Conservation (phyloP, 2,797 vertebrate species). For the Leucoraja ocellata region DNA sequence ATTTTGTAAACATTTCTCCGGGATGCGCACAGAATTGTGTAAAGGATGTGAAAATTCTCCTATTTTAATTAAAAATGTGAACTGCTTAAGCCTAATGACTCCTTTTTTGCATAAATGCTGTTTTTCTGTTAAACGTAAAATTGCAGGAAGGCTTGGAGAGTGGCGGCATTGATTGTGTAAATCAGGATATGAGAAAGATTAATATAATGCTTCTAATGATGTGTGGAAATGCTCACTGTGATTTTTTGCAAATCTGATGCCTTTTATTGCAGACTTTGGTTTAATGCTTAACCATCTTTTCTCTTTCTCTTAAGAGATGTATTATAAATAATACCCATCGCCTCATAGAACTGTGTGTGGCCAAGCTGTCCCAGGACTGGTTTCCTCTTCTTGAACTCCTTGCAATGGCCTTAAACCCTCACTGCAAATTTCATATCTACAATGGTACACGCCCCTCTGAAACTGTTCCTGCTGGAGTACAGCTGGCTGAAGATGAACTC, state of each 20-base stretch:
- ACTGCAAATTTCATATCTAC: conserved; percentile 99
- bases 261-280: not conserved
- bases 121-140: too few relatives aligned
- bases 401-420: conserved; percentile 98
- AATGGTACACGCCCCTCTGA: conserved; percentile 98
- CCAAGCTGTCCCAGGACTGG: conserved; percentile 99
- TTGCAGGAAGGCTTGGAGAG: not conserved
- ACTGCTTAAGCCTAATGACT: not conserved
- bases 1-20: not conserved
- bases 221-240: too few relatives aligned
- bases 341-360: conserved; percentile 95
- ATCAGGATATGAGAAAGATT: not conserved
- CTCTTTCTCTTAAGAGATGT: conserved; percentile 70
- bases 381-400: conserved; percentile 98
- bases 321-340: conserved; percentile 99
- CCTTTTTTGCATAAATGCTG: not conserved
- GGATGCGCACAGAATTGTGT: not conserved
- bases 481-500: conserved; percentile 93
- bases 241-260: not conserved
- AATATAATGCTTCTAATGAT: not conserved
- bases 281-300: conserved; percentile 22
- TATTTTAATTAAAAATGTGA: too few relatives aligned
- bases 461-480: conserved; percentile 88
- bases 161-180: not conserved
- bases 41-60: not conserved